phyloP scores from a whole-genome alignment of 2,113 vertebrate genomes.

The Poecile atricapillus region DNA sequence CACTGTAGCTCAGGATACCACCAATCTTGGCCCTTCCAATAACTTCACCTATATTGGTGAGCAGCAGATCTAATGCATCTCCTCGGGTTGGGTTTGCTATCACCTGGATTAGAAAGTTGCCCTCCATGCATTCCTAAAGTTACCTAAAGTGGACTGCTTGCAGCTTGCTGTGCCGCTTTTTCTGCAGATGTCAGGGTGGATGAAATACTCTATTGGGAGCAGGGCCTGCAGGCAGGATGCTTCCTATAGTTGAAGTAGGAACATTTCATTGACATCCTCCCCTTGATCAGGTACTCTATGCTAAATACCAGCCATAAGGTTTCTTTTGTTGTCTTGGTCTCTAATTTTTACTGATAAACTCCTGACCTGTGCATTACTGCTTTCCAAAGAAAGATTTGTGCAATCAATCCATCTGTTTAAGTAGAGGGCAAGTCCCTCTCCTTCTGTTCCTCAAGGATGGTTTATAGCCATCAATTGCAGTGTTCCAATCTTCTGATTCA shows the following conservation, averaged over 20 bases:
- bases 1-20: not conserved
- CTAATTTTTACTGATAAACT: not conserved
- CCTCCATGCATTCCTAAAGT: not conserved
- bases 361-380: not conserved
- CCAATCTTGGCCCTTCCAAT: not conserved
- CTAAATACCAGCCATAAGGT: not conserved
- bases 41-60: not conserved
- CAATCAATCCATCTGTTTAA: not conserved
- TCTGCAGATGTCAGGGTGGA: not conserved
- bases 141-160: not conserved
- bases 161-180: not conserved
- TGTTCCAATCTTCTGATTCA: not conserved
- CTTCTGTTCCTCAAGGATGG: not conserved
- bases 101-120: not conserved
- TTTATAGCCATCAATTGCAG: not conserved
- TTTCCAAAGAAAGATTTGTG: not conserved
- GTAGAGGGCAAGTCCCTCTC: not conserved
- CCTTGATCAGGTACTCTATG: not conserved
- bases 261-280: not conserved
- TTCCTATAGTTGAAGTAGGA: not conserved
- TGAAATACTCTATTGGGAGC: not conserved
- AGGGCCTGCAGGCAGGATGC: not conserved
- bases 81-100: not conserved
- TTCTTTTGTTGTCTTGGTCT: not conserved
- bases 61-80: not conserved